A percentile compares a stretch with the other conserved stretches of the same genome.
Evolutionary conservation across 2,113 vertebrate species (phyloP).

Genomic region (Potamarius usumacintae): DNA sequence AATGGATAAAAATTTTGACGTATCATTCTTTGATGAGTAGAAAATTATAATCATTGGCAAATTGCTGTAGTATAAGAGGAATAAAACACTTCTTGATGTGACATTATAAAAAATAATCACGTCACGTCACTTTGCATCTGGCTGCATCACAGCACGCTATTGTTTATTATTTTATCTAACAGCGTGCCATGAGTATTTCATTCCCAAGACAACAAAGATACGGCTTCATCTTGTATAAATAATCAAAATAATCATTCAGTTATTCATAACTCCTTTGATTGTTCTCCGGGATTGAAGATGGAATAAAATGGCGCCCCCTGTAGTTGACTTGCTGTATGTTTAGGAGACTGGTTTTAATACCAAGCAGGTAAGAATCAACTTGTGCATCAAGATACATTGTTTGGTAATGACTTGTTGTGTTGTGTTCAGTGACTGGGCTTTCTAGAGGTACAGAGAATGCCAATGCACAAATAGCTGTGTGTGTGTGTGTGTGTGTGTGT

Average conservation of each 20-base stretch:
- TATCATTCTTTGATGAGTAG: neutral
- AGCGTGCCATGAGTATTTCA: neutral
- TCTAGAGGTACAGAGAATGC: neutral
- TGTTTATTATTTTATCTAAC: neutral
- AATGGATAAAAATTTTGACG: neutral
- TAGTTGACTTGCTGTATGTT: too few species aligned
- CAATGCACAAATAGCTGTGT: neutral
- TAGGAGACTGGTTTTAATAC: neutral
- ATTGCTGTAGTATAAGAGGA: neutral
- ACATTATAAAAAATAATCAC: neutral
- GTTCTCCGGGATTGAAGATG: neutral
- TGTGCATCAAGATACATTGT: neutral
- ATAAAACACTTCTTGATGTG: neutral
- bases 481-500: neutral
- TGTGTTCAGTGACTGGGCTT: neutral
- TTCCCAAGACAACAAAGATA: neutral
- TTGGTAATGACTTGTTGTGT: neutral
- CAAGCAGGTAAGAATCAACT: neutral
- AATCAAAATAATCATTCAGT: neutral
- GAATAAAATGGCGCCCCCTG: conserved; percentile 4
- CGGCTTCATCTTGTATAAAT: neutral
- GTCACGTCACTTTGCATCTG: neutral
- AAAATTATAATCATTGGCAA: neutral
- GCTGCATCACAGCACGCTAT: neutral
- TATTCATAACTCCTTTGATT: neutral